Base-by-base conservation (phyloP, 2,888 invertebrate species). In the Sialis lutaria region DNA sequence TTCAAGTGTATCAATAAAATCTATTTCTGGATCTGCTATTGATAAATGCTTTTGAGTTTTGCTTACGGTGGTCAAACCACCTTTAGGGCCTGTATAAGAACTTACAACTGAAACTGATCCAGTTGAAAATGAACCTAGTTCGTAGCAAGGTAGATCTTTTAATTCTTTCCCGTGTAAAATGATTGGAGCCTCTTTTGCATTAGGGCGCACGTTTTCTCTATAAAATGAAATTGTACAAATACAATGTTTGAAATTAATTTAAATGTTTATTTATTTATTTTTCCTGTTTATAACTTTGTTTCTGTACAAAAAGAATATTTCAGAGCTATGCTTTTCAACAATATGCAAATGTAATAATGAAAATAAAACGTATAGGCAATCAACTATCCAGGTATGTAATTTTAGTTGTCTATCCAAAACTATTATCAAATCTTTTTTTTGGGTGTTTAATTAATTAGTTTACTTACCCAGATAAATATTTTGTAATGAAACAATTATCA, bases 31-130 rank as follows among this genome's bases (percentile, higher is more conserved):
- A 56, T 81, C 80, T 42, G 67, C 67, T 42, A 77, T 71, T 48
- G 76, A 75, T 51, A 82, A 67, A 62, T 79, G 78, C 53, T 75
- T 69, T 56, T 78, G 76, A 44, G 72, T 72, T 43, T 76, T 67
- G 60, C 78, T 79, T 30, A 86, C 81, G 43, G 79, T 76, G 1
- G 82, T 80, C 4, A 90, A 69, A 1, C 90, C 90, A 49, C 79
- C 81, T 55, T 82, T 81, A 1, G 90, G 90, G 6, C 90, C 90
- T 0, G 88, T 83, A 57, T 78, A 79, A 47, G 86, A 80, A 7
- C 83, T 79, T 48, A 79, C 68, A 45, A 85, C 68, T 44, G 74
- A 71, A 46, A 69, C 67, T 32, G 69, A 59, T 10, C 75, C 73
- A 34, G 65, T 67, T 39, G 67, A 62, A 56, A 73, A 73, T 22